Evolutionary conservation across 1,140 invertebrate species (phyloP), one percentile per base, ranked within the genome.

Genomic region (Temnothorax nylanderi): DNA sequence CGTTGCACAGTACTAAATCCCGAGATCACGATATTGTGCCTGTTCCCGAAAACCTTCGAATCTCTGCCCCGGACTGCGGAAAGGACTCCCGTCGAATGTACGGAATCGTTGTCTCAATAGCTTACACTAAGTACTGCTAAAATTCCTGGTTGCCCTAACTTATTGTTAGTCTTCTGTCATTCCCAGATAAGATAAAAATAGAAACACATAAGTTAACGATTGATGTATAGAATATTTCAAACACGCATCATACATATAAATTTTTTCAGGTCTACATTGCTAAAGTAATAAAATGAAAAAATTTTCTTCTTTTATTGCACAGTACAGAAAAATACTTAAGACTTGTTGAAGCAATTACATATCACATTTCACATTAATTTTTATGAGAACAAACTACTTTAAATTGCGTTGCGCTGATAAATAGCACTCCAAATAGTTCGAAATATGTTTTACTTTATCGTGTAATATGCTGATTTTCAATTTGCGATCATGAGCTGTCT

Each of bases 81-180:
- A 78, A 89, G 89, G 74, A 81, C 62, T 75, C 11, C 71, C 78
- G 80, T 85, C 74, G 37, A 91, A 76, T 65, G 5, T 71, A 85
- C 76, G 72, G 64, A 80, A 90, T 77, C 85, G 86, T 91, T 82
- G 85, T 89, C 87, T 86, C 88, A 88, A 87, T 92, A 87, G 91
- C 91, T 92, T 92, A 91, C 76, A 87, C 87, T 89, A 93, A 92
- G 90, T 89, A 91, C 86, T 37, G 21, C 67, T 77, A 75, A 87
- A 84, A 84, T 74, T 82, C 64, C 65, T 16, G 32, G 49, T 34
- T 72, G 47, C 62, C 18, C 54, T 80, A 67, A 54, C 47, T 62
- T 49, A 26, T 16, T 69, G 26, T 26, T 26, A 26, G 26, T 26
- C 47, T 51, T 69, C 13, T 47, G 34, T 54, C 26, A 58, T 26